Base-by-base conservation (phyloP, 2,888 invertebrate species). In the Rambutsinella grinnellia region DNA sequence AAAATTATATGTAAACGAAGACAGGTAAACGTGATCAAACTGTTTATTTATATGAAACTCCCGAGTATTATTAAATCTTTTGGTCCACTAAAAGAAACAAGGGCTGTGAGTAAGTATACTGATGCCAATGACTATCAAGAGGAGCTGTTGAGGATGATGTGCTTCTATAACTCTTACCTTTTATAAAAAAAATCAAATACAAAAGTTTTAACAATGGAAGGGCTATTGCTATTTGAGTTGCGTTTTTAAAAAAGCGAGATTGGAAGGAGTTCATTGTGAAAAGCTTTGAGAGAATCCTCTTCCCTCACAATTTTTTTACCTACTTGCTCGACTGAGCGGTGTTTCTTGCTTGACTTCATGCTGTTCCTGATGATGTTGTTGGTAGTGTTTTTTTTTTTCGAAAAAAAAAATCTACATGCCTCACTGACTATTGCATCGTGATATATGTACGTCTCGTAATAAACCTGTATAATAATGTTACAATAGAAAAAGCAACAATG, bases 401-500 rank as follows among this genome's bases (percentile, higher is more conserved):
- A 49, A 57, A 67, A 68, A 69, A 68, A 62, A 70, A 62, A 62
- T 23, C 46, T 69, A 46, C 53, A 76, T 69, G 76, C 62, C 60
- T 76, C 57, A 76, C 69, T 69, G 76, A 69, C 68, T 76, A 76
- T 76, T 76, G 68, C 76, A 76, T 76, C 65, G 76, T 76, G 76
- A 76, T 68, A 76, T 76, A 76, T 70, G 70, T 70, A 62, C 69
- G 36, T 36, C n/a, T n/a, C 36, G 36, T 36, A 36, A 5, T 36
- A 36, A 36, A 36, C 13, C 36, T 36, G 36, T 36, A 36, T 36
- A 36, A 36, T 36, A 36, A 36, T 36, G 13, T 5, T 36, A 13
- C 6, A 36, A 36, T 36, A 36, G 36, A 36, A 36, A 36, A 36
- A 36, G 36, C 36, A 36, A 36, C 36, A 36, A 36, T 36, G 36